Conservation (phyloP, 1,140 invertebrate genomes). For the Anastatus disparis region DNA sequence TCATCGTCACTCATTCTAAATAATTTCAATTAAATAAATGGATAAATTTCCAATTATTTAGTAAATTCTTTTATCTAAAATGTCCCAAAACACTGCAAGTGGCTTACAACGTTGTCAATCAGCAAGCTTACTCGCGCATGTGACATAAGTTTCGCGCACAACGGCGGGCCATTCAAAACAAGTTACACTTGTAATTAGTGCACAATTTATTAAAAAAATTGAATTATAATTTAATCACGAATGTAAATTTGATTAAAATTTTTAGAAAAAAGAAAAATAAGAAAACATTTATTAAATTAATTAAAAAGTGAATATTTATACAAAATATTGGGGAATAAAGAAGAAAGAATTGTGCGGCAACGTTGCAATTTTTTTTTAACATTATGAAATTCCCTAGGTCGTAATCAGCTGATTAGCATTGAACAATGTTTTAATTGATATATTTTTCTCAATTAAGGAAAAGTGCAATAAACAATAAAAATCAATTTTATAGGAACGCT, state of each 20-base stretch:
- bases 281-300: too few relatives aligned
- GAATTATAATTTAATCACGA: too few relatives aligned
- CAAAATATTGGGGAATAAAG: neutral
- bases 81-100: conserved; percentile 39
- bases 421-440: too few relatives aligned
- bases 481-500: too few relatives aligned
- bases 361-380: neutral
- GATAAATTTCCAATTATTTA: conserved; percentile 5
- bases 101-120: conserved; percentile 29
- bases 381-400: conserved; percentile 9
- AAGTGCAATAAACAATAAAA: too few relatives aligned
- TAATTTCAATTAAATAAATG: conserved; percentile 4
- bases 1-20: conserved; percentile 86
- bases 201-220: too few relatives aligned
- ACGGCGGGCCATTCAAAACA: too few relatives aligned
- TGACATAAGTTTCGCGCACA: too few relatives aligned
- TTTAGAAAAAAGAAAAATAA: too few relatives aligned
- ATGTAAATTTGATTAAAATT: too few relatives aligned
- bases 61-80: conserved; percentile 21
- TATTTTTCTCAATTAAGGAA: too few relatives aligned
- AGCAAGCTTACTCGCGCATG: neutral
- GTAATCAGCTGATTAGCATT: conserved; percentile 9
- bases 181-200: too few relatives aligned
- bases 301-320: neutral
- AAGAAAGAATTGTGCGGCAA: neutral